These are phyloP conservation scores for Saguinus midas DNA, from an alignment of 2,113 vertebrate genomes.

Conservation along the genomic window DNA sequence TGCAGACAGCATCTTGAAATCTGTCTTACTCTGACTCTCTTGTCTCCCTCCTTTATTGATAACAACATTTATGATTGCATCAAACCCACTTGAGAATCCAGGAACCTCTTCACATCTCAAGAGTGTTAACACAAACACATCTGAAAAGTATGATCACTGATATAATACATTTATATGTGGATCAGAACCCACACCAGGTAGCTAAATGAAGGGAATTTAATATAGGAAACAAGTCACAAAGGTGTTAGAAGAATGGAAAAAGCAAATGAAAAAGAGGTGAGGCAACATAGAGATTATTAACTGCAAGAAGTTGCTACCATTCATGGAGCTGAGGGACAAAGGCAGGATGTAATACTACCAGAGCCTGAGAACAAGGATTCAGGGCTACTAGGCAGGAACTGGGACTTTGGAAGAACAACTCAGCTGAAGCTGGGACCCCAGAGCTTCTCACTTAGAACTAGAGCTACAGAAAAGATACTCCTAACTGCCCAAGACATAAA, in stretches of 20 bases:
- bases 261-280: background rate
- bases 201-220: background rate
- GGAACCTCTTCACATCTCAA: background rate
- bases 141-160: background rate
- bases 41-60: background rate
- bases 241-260: background rate
- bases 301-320: background rate
- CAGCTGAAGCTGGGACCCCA: background rate
- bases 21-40: background rate
- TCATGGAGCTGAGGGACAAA: background rate
- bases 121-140: background rate
- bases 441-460: background rate
- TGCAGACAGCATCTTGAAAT: background rate
- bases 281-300: background rate
- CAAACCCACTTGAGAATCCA: background rate
- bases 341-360: background rate
- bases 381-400: background rate
- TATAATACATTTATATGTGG: background rate
- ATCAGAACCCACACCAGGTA: background rate
- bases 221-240: background rate
- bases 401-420: background rate
- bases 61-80: background rate
- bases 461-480: background rate
- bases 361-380: background rate
- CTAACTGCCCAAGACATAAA: background rate